phyloP scores from a whole-genome alignment of 2,888 invertebrate species.

The Cryptocephalus primarius region DNA sequence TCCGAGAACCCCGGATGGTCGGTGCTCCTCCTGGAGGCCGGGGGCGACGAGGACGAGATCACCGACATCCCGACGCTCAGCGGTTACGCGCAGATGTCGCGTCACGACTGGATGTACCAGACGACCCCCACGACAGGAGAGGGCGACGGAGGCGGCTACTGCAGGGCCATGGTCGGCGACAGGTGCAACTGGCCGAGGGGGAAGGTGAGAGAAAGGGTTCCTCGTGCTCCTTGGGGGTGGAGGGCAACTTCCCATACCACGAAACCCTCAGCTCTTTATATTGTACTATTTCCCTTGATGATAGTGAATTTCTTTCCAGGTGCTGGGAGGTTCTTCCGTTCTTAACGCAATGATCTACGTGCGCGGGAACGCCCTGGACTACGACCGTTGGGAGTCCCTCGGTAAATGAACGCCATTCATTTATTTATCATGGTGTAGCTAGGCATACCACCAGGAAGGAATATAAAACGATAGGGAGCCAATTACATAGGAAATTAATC shows the following conservation, averaged over 20 bases:
- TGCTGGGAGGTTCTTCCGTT: conserved; percentile 77
- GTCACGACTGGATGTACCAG: conserved; percentile 87
- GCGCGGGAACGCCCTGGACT: conserved; percentile 76
- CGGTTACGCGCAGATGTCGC: conserved; percentile 73
- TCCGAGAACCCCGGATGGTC: conserved; percentile 75
- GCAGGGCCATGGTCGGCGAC: conserved; percentile 77
- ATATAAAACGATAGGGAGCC: too few relatives aligned
- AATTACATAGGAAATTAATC: too few relatives aligned
- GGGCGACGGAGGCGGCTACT: conserved; percentile 56
- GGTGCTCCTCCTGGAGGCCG: conserved; percentile 74
- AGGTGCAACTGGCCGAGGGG: conserved; percentile 89
- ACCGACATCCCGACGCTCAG: conserved; percentile 79
- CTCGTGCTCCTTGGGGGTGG: too few relatives aligned
- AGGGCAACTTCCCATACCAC: too few relatives aligned
- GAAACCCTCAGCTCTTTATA: too few relatives aligned
- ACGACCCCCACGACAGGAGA: conserved; percentile 63
- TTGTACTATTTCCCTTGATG: background rate
- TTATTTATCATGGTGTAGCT: too few relatives aligned
- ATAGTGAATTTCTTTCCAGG: conserved; percentile 17
- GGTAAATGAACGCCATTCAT: too few relatives aligned
- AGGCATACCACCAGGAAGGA: too few relatives aligned
- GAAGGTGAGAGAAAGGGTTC: conserved; percentile 45
- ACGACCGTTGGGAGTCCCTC: conserved; percentile 67
- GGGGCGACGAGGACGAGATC: conserved; percentile 79
- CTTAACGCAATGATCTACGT: conserved; percentile 89